These are phyloP conservation scores for Frankliniella fusca DNA, from an alignment of 2,888 invertebrate species.

Conservation along the genomic window DNA sequence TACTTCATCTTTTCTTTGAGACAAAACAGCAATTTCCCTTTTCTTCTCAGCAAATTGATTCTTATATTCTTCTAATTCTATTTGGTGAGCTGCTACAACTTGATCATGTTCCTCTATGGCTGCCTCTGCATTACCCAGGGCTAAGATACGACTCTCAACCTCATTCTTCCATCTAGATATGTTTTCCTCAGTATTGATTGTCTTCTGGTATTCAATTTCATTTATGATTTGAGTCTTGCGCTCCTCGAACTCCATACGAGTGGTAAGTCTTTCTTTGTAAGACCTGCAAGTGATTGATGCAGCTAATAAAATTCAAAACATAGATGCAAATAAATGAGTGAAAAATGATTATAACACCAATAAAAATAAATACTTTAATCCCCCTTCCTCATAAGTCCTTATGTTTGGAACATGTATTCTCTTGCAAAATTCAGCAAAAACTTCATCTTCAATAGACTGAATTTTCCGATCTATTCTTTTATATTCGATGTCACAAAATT, in stretches of 20 bases:
- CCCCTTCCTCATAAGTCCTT: not conserved
- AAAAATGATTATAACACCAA: not conserved
- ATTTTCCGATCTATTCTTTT: not conserved
- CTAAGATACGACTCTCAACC: not conserved
- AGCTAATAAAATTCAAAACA: not conserved
- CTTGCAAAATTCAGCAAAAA: conserved; percentile 4
- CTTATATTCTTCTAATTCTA: not conserved
- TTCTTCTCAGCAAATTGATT: not conserved
- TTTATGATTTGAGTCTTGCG: not conserved
- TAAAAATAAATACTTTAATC: not conserved
- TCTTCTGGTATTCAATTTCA: not conserved
- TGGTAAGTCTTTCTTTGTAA: not conserved
- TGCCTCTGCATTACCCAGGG: not conserved
- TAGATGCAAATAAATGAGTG: not conserved
- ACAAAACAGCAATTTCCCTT: not conserved
- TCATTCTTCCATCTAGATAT: not conserved
- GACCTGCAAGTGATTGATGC: not conserved
- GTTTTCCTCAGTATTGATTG: not conserved
- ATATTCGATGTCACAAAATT: not conserved
- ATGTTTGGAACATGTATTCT: not conserved
- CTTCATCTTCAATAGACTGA: not conserved
- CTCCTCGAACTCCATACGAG: not conserved
- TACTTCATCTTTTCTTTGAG: not conserved
- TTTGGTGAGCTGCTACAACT: not conserved
- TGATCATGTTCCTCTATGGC: not conserved